A percentile compares a stretch with the other conserved stretches of the same genome.
Conservation (phyloP, 2,888 invertebrate genomes). For the Drosophila siamana region DNA sequence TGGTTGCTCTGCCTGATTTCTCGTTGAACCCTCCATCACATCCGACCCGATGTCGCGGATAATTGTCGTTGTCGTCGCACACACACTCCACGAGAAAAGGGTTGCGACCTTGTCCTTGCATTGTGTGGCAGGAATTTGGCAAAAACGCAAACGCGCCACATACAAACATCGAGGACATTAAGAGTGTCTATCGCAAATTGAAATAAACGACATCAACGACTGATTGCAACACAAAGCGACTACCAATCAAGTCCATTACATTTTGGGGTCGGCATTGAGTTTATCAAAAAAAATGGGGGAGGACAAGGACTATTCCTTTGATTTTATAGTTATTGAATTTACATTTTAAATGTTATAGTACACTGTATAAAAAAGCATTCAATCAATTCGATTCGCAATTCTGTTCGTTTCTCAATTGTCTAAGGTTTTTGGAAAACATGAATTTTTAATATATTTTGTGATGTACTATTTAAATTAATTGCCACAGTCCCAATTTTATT, state of each 20-base stretch:
- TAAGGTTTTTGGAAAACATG: too few relatives aligned
- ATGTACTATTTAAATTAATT: too few relatives aligned
- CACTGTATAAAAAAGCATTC: too few relatives aligned
- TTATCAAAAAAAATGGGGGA: neutral
- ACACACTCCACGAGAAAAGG: conserved; percentile 54
- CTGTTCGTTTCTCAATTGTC: too few relatives aligned
- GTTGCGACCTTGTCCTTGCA: conserved; percentile 65
- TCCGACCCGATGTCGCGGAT: conserved; percentile 10
- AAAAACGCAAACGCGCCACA: conserved; percentile 18
- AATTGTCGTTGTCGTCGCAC: conserved; percentile 9
- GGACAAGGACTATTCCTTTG: neutral
- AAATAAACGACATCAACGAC: conserved; percentile 42
- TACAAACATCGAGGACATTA: conserved; percentile 19
- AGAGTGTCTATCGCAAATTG: conserved; percentile 55
- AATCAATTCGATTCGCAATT: too few relatives aligned
- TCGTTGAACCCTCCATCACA: conserved; percentile 31
- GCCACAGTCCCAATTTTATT: too few relatives aligned
- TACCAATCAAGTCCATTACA: neutral
- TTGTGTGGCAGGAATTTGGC: conserved; percentile 45
- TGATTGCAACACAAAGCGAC: conserved; percentile 20
- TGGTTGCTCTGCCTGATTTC: conserved; percentile 16
- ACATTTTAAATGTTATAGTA: neutral
- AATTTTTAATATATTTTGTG: too few relatives aligned
- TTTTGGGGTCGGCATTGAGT: neutral
- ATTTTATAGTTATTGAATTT: neutral